phyloP scores from a whole-genome alignment of 2,888 invertebrate species.

The Malthinus seriepunctatus region DNA sequence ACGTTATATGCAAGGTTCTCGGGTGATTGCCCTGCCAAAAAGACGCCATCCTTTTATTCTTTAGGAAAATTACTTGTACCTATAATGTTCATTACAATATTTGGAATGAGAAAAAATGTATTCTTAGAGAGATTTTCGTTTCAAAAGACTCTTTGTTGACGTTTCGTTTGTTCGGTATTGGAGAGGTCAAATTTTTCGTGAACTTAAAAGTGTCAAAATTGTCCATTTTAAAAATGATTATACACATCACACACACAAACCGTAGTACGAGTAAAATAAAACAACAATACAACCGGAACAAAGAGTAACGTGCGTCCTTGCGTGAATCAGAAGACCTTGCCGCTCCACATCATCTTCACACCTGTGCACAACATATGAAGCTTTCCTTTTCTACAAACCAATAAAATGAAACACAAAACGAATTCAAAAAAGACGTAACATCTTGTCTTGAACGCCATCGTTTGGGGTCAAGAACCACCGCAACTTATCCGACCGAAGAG shows the following conservation, averaged over 20 bases:
- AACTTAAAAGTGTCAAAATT: too few relatives aligned
- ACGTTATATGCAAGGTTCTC: too few relatives aligned
- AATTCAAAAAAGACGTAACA: conserved; percentile 9
- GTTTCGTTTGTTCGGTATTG: too few relatives aligned
- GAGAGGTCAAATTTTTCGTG: too few relatives aligned
- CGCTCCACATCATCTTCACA: conserved; percentile 35
- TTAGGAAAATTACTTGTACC: too few relatives aligned
- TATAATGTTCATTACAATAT: too few relatives aligned
- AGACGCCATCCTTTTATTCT: too few relatives aligned
- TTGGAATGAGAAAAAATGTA: too few relatives aligned
- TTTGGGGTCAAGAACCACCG: conserved; percentile 19
- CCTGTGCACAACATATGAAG: conserved; percentile 20
- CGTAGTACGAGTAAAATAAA: conserved; percentile 13
- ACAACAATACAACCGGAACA: conserved; percentile 43
- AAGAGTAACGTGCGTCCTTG: conserved; percentile 51
- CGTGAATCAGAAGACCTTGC: conserved; percentile 51
- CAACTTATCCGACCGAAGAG: conserved; percentile 20
- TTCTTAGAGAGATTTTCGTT: too few relatives aligned
- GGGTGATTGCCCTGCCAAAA: too few relatives aligned
- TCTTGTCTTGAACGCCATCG: conserved; percentile 8
- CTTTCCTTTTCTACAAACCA: conserved; percentile 14
- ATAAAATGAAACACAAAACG: neutral
- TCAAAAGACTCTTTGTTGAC: too few relatives aligned
- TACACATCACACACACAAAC: neutral
- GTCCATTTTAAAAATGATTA: too few relatives aligned